phyloP scores from a whole-genome alignment of 1,140 invertebrate genomes.

The Micrasema minimum region DNA sequence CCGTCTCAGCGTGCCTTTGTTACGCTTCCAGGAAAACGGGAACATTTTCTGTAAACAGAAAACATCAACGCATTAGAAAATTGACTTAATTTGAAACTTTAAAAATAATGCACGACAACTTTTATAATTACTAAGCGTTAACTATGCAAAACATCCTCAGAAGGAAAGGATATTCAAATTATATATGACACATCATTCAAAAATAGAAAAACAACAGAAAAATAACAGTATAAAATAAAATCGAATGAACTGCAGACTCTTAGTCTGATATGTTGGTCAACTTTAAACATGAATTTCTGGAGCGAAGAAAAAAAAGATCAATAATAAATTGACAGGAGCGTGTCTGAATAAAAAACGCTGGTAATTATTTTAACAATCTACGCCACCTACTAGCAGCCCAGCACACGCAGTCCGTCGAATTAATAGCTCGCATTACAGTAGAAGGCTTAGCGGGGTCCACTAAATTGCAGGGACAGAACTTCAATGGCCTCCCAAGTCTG shows the following conservation, averaged over 20 bases:
- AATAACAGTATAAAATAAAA: too few relatives aligned
- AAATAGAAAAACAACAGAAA: too few relatives aligned
- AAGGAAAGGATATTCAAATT: too few relatives aligned
- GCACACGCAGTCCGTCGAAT: not conserved
- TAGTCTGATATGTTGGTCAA: too few relatives aligned
- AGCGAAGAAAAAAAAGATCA: too few relatives aligned
- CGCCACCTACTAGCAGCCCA: not conserved
- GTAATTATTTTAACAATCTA: not conserved
- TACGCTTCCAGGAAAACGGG: constrained; percentile 19
- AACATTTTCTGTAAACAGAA: constrained; percentile 49
- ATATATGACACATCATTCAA: too few relatives aligned
- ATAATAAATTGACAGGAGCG: constrained; percentile 1
- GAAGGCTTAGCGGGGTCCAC: constrained; percentile 12
- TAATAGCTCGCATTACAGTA: constrained; percentile 13
- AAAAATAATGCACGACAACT: too few relatives aligned
- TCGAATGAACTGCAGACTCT: too few relatives aligned
- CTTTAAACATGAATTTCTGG: too few relatives aligned
- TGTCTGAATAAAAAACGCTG: not conserved
- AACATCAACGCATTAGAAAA: not conserved
- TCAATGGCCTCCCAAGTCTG: constrained; percentile 11
- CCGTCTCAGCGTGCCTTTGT: constrained; percentile 36
- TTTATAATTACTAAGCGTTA: too few relatives aligned
- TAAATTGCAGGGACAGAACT: constrained; percentile 16
- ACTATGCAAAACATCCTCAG: too few relatives aligned
- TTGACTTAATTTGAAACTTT: too few relatives aligned